Evolutionary conservation across 2,888 invertebrate genomes (phyloP).

Genomic region (Phalera bucephala): DNA sequence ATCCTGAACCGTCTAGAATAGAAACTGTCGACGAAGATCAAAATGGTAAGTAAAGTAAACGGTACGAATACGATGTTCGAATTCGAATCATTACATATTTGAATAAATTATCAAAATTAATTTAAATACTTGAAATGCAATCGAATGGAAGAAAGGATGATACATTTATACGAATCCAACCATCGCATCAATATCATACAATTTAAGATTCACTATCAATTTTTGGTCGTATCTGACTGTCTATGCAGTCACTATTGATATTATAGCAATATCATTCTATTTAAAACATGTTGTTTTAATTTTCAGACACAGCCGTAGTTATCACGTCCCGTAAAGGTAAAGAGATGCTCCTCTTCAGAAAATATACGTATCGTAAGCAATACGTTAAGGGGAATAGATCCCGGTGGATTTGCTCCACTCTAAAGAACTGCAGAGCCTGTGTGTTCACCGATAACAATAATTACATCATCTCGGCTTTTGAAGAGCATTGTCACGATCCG

Average conservation of each 20-base stretch:
- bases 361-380: constrained; percentile 68
- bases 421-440: constrained; percentile 64
- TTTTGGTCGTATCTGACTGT: no score
- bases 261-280: no score
- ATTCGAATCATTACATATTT: no score
- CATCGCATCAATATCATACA: no score
- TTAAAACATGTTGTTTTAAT: no score
- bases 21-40: constrained; percentile 31
- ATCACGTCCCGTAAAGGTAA: constrained; percentile 73
- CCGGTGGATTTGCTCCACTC: constrained; percentile 71
- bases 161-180: no score
- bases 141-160: no score
- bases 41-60: constrained; percentile 46
- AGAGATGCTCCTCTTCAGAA: constrained; percentile 65
- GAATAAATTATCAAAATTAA: no score
- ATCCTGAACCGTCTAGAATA: constrained; percentile 29
- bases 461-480: constrained; percentile 51
- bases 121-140: no score
- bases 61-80: no score
- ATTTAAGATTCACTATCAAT: no score
- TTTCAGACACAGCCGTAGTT: constrained; percentile 58
- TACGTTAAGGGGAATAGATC: constrained; percentile 47
- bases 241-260: no score
- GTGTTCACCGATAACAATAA: constrained; percentile 63
- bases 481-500: constrained; percentile 64